Evolutionary conservation across 1,140 invertebrate species (phyloP).

Genomic region (Calephelis nemesis): DNA sequence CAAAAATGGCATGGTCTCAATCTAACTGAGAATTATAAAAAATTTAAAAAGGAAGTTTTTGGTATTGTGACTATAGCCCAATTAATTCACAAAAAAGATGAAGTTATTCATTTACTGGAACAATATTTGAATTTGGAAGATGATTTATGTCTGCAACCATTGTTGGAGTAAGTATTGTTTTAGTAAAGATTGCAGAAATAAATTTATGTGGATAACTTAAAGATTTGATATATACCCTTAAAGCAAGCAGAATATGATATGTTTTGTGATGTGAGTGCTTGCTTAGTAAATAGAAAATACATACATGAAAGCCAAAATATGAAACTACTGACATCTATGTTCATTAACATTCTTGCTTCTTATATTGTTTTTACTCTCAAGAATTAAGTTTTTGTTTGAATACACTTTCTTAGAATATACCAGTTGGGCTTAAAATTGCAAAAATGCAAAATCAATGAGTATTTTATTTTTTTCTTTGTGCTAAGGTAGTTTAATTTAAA

Average conservation of each 20-base stretch:
- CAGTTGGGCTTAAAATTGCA: no score
- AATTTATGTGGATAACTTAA: background rate
- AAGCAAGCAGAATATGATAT: background rate
- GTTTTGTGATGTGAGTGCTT: no score
- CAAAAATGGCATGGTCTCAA: constrained; percentile 93
- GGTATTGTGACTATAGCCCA: constrained; percentile 89
- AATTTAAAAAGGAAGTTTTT: constrained; percentile 86
- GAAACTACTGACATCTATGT: no score
- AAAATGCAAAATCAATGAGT: no score
- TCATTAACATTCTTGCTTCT: no score
- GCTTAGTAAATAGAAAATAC: background rate
- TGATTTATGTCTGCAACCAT: constrained; percentile 86
- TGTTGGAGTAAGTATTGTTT: constrained; percentile 87
- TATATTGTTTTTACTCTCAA: no score
- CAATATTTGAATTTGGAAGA: constrained; percentile 86
- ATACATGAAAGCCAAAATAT: background rate
- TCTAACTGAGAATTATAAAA: constrained; percentile 88
- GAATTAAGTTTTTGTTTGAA: background rate
- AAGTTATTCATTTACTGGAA: constrained; percentile 85
- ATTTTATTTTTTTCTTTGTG: no score
- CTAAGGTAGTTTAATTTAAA: no score
- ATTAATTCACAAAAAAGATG: constrained; percentile 88
- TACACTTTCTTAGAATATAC: no score
- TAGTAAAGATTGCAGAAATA: background rate
- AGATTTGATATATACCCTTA: background rate